Percentiles rank a stretch among this genome's conserved stretches.
phyloP scores from a whole-genome alignment of 2,113 vertebrate genomes.

The Otolemur garnettii region DNA sequence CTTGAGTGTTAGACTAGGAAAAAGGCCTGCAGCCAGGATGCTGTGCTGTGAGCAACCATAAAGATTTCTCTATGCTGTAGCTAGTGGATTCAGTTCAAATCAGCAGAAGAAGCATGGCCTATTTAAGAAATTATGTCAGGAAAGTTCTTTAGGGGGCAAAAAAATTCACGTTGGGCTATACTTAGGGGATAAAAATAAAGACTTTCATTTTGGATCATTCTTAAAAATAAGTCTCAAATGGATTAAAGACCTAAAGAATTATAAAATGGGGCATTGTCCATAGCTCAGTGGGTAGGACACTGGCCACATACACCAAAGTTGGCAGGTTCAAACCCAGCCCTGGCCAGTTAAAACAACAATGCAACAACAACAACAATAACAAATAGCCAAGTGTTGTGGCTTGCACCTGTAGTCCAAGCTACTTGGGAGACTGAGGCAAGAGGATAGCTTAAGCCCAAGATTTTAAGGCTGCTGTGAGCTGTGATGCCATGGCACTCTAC shows the following conservation, averaged over 20 bases:
- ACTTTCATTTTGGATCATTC: background rate
- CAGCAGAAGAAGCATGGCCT: background rate
- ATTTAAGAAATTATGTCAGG: background rate
- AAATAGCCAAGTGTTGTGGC: too few relatives aligned
- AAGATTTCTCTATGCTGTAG: background rate
- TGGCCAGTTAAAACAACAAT: too few relatives aligned
- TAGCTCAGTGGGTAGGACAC: too few relatives aligned
- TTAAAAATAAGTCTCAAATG: background rate
- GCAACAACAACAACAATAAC: too few relatives aligned
- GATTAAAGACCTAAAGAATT: conserved; percentile 37
- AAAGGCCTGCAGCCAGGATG: background rate
- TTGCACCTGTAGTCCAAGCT: too few relatives aligned
- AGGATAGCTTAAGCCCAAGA: too few relatives aligned
- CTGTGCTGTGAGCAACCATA: background rate
- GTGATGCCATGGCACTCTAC: too few relatives aligned
- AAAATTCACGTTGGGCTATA: background rate
- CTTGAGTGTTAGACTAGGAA: background rate
- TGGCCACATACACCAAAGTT: too few relatives aligned
- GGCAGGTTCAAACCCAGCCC: too few relatives aligned
- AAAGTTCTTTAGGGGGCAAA: conserved; percentile 5
- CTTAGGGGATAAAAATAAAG: background rate
- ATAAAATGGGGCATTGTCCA: background rate
- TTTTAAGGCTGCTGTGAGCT: too few relatives aligned
- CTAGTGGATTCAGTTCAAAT: background rate
- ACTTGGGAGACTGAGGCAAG: too few relatives aligned